Percentiles rank a stretch among this genome's conserved stretches.
Conservation (phyloP, 2,888 invertebrate species). For the Tridacna crocea region DNA sequence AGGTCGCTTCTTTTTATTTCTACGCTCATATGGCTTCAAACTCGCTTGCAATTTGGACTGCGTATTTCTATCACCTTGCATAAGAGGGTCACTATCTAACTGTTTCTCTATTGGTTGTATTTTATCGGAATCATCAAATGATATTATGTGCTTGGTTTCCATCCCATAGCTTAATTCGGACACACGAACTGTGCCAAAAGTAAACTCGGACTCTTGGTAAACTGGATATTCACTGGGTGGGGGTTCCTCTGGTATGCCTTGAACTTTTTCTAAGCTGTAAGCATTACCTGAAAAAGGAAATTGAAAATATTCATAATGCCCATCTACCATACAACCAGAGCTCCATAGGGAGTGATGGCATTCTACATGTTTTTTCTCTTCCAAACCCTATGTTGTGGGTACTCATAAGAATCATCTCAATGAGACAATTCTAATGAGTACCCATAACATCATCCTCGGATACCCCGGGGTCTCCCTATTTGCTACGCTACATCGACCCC, state of each 20-base stretch:
- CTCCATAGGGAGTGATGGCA: too few species aligned
- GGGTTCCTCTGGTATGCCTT: background rate
- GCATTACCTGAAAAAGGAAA: background rate
- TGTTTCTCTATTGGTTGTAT: background rate
- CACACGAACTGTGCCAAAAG: conserved; percentile 9
- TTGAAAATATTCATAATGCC: background rate
- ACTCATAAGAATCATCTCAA: too few species aligned
- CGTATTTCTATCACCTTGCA: conserved; percentile 12
- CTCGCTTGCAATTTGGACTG: conserved; percentile 57
- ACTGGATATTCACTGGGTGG: background rate
- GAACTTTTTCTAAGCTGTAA: background rate
- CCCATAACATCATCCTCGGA: too few species aligned
- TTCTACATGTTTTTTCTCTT: too few species aligned
- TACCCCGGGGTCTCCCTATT: too few species aligned
- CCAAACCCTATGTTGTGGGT: too few species aligned
- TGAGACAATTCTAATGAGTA: too few species aligned
- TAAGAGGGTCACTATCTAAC: background rate
- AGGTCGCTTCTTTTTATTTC: conserved; percentile 74
- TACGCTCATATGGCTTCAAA: conserved; percentile 59
- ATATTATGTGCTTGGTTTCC: conserved; percentile 10
- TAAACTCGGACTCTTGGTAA: conserved; percentile 3
- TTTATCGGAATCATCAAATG: conserved; percentile 6
- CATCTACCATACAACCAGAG: background rate
- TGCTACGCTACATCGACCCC: too few species aligned
- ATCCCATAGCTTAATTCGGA: conserved; percentile 5